Conservation (phyloP, 2,113 vertebrate genomes). For the Hiodon tergisus region DNA sequence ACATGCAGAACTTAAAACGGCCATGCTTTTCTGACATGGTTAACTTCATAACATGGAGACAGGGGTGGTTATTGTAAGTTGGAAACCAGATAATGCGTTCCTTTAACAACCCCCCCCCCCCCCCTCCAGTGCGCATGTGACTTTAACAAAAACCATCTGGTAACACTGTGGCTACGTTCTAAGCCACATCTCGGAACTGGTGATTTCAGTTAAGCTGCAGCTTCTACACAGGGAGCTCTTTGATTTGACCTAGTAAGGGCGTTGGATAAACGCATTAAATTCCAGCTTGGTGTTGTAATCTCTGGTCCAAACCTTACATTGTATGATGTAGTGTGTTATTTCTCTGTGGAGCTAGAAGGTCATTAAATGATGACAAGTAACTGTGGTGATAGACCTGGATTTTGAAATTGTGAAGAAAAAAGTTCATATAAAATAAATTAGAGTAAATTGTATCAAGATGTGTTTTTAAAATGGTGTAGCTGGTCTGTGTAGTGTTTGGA, state of each 20-base stretch:
- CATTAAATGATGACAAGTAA: background rate
- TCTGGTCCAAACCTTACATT: conserved; percentile 29
- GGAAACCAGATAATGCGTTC: conserved; percentile 49
- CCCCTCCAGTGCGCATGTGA: background rate
- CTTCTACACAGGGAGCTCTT: conserved; percentile 57
- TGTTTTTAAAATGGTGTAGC: conserved; percentile 25
- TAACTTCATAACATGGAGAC: conserved; percentile 18
- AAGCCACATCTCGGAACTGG: conserved; percentile 57
- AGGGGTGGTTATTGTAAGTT: conserved; percentile 52
- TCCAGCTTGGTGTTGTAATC: conserved; percentile 53
- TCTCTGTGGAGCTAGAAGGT: conserved; percentile 13
- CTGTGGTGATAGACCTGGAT: conserved; percentile 37
- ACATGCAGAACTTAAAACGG: background rate
- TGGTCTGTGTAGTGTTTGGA: background rate
- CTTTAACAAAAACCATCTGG: conserved; percentile 68
- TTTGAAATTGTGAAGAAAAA: background rate
- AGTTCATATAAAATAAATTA: no score
- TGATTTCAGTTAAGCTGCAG: conserved; percentile 68
- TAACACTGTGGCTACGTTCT: conserved; percentile 38
- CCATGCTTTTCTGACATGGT: conserved; percentile 6
- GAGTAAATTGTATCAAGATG: conserved; percentile 49
- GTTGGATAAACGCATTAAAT: conserved; percentile 52
- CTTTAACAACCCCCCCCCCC: background rate
- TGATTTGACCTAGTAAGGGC: conserved; percentile 53
- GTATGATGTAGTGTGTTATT: conserved; percentile 37